Evolutionary conservation across 2,888 invertebrate genomes (phyloP), one percentile per base, ranked within the genome.

Genomic region (Andrena bicolor): DNA sequence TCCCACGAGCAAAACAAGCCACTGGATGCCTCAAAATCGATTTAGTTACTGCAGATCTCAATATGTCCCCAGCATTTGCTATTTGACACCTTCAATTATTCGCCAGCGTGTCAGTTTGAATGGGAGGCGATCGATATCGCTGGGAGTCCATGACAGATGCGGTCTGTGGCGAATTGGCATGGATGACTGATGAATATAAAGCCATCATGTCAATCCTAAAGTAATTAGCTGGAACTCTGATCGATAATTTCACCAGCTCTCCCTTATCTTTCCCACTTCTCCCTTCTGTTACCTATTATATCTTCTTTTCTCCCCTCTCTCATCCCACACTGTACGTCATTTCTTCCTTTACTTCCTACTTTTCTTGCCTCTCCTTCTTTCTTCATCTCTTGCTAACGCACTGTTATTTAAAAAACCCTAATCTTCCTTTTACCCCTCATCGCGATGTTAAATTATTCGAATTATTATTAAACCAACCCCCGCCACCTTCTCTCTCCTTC

Each of bases 41-140:
- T 10, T 4, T 26, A 2, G 56, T 23, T 56, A 23, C 13, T 28
- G 23, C 23, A 13, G 56, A 68, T 68, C 30, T 58, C 68, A 49
- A 68, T 48, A 35, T 8, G 35, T 41, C 26, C n/a, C 32, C 7
- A 28, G 53, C 51, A 35, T 53, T 69, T 20, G 58, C 60, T 30
- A 65, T 41, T 75, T 66, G 75, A 81, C 82, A 81, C 81, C 58
- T 71, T 70, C 65, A 70, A 76, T 82, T 66, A 79, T 60, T 78
- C 79, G 65, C 30, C 16, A 23, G 16, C 79, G 70, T 65, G 80
- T 80, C 80, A 80, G 74, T 73, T 80, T 69, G 74, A 69, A 48
- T 60, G 81, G 58, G 2, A 30, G 10, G 1, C 74, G 80, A 81
- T 81, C 81, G 80, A 80, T 80, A 74, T 68, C 32, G 74, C 71